phyloP scores from a whole-genome alignment of 2,797 vertebrate species.

The Sebastes umbrosus region DNA sequence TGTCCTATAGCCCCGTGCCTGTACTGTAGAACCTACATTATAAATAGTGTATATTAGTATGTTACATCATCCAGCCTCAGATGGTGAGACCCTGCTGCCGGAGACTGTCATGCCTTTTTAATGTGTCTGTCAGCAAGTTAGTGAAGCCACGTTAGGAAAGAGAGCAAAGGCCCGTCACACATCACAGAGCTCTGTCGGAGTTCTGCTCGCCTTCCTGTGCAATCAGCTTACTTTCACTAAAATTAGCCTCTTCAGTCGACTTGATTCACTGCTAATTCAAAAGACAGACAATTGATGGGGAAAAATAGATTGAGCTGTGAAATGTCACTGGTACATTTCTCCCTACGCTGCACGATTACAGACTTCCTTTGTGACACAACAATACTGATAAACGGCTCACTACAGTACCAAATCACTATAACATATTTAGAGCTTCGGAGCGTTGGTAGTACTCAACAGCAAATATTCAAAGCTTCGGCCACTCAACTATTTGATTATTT shows the following conservation, averaged over 20 bases:
- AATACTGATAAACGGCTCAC: background rate
- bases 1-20: background rate
- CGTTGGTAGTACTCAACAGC: background rate
- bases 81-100: constrained; percentile 20
- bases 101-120: constrained; percentile 12
- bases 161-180: constrained; percentile 4
- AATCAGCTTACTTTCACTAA: constrained; percentile 17
- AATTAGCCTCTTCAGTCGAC: background rate
- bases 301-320: constrained; percentile 12
- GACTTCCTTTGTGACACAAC: background rate
- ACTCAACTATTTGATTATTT: background rate
- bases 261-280: constrained; percentile 20
- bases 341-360: background rate
- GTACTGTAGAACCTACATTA: background rate
- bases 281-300: constrained; percentile 14
- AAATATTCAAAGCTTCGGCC: background rate
- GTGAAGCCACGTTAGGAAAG: constrained; percentile 18
- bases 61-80: constrained; percentile 38
- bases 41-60: constrained; percentile 14
- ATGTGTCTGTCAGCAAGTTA: constrained; percentile 32
- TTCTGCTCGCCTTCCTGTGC: background rate
- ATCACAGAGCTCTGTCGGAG: constrained; percentile 7
- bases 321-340: background rate
- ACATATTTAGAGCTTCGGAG: background rate
- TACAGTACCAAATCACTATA: background rate